A percentile compares a stretch with the other conserved stretches of the same genome.
Evolutionary conservation across 2,888 invertebrate genomes (phyloP).

Genomic region (Brachypalpus laphriformis): DNA sequence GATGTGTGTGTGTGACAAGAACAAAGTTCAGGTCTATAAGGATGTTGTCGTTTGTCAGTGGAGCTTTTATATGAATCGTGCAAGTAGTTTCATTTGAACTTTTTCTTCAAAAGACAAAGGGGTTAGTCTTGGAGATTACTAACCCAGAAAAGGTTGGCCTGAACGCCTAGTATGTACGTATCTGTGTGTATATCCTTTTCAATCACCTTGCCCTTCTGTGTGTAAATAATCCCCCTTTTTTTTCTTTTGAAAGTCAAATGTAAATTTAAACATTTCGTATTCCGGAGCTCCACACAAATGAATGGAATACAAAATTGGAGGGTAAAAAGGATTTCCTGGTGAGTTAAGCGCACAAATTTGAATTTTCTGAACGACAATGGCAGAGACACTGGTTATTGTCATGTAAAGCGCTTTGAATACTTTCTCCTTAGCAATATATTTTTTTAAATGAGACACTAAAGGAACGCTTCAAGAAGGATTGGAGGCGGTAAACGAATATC

Average conservation of each 20-base stretch:
- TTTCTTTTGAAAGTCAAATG: conserved; percentile 17
- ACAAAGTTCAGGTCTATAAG: background rate
- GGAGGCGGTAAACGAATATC: too few relatives aligned
- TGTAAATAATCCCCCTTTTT: conserved; percentile 47
- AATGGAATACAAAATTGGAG: conserved; percentile 7
- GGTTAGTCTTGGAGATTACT: background rate
- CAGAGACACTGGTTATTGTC: background rate
- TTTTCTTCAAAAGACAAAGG: background rate
- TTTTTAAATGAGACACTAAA: background rate
- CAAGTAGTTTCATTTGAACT: conserved; percentile 10
- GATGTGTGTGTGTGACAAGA: background rate
- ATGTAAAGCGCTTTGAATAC: background rate
- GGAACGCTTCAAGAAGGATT: background rate
- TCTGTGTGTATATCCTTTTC: background rate
- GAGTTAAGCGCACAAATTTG: background rate
- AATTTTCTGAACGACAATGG: conserved; percentile 13
- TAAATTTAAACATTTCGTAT: conserved; percentile 46
- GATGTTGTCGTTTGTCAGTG: background rate
- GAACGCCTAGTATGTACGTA: background rate
- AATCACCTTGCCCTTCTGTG: conserved; percentile 9
- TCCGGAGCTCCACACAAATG: conserved; percentile 10
- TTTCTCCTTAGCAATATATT: background rate
- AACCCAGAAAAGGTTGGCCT: background rate
- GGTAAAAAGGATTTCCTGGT: background rate
- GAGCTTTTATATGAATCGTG: background rate